Conservation (phyloP, 2,888 invertebrate genomes). For the Drosophila affinis region DNA sequence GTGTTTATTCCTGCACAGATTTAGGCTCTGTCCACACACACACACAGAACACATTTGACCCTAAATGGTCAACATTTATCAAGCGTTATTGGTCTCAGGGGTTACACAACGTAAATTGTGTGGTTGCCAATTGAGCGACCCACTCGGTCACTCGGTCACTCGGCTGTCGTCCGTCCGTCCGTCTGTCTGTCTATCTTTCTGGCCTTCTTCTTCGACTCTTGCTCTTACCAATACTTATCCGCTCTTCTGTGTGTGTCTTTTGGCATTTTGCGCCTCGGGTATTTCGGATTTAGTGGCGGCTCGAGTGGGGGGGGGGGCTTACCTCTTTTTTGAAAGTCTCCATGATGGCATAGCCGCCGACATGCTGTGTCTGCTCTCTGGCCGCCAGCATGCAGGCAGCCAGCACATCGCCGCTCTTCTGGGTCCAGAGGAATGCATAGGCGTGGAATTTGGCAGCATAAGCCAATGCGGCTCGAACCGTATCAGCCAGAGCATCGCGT, state of each 20-base stretch:
- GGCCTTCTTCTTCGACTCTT: not conserved
- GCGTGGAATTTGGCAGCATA: conserved; percentile 79
- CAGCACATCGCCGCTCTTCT: conserved; percentile 69
- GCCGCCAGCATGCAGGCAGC: conserved; percentile 65
- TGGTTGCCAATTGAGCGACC: conserved; percentile 77
- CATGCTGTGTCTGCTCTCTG: conserved; percentile 56
- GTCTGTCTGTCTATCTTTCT: conserved; percentile 9
- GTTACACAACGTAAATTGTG: conserved; percentile 80
- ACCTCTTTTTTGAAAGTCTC: conserved; percentile 82
- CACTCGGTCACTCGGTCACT: conserved; percentile 27
- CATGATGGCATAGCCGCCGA: conserved; percentile 78
- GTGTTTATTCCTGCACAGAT: conserved; percentile 22
- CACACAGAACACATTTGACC: conserved; percentile 72
- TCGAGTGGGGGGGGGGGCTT: conserved; percentile 27
- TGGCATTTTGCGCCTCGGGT: conserved; percentile 30
- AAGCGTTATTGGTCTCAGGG: conserved; percentile 81
- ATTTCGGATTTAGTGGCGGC: not conserved
- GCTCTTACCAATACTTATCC: not conserved
- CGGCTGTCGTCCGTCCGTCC: conserved; percentile 19
- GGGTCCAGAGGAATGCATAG: conserved; percentile 80
- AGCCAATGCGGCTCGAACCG: conserved; percentile 69
- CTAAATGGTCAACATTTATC: conserved; percentile 81
- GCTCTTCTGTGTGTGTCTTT: conserved; percentile 1
- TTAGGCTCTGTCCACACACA: conserved; percentile 42
- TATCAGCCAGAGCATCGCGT: conserved; percentile 63